Evolutionary conservation across 2,888 invertebrate genomes (phyloP).

Genomic region (Metacarcinus magister): DNA sequence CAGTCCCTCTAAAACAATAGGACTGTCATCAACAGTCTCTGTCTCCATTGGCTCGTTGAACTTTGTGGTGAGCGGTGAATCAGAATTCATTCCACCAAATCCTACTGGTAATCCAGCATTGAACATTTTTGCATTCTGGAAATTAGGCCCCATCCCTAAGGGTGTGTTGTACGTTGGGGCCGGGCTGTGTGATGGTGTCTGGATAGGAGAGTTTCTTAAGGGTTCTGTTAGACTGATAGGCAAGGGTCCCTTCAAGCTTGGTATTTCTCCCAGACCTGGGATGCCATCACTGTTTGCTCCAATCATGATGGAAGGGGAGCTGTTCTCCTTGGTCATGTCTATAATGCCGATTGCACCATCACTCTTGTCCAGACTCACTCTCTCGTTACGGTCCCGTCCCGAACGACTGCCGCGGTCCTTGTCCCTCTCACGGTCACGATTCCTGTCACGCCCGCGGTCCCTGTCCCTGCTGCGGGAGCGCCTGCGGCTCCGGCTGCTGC

Average conservation of each 20-base stretch:
- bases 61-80: slow-evolving; percentile 43
- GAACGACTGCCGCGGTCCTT: slow-evolving; percentile 86
- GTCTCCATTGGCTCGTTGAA: slow-evolving; percentile 69
- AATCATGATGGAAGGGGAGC: not conserved
- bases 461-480: slow-evolving; percentile 84
- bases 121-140: slow-evolving; percentile 46
- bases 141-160: not conserved
- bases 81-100: slow-evolving; percentile 62
- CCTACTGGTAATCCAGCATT: not conserved
- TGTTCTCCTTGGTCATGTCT: not conserved
- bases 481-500: slow-evolving; percentile 84
- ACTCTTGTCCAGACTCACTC: slow-evolving; percentile 70
- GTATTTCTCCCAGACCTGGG: slow-evolving; percentile 82
- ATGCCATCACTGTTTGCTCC: slow-evolving; percentile 68
- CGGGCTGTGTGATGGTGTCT: slow-evolving; percentile 73
- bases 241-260: slow-evolving; percentile 76
- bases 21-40: slow-evolving; percentile 62
- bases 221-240: slow-evolving; percentile 71
- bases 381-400: slow-evolving; percentile 80
- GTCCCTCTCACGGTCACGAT: slow-evolving; percentile 86
- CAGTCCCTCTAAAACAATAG: slow-evolving; percentile 43
- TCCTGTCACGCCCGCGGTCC: slow-evolving; percentile 83
- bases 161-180: slow-evolving; percentile 54
- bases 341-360: slow-evolving; percentile 1
- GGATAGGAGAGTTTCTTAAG: slow-evolving; percentile 68